Evolutionary conservation across 2,888 invertebrate genomes (phyloP).

Genomic region (Drosophila seclusa): DNA sequence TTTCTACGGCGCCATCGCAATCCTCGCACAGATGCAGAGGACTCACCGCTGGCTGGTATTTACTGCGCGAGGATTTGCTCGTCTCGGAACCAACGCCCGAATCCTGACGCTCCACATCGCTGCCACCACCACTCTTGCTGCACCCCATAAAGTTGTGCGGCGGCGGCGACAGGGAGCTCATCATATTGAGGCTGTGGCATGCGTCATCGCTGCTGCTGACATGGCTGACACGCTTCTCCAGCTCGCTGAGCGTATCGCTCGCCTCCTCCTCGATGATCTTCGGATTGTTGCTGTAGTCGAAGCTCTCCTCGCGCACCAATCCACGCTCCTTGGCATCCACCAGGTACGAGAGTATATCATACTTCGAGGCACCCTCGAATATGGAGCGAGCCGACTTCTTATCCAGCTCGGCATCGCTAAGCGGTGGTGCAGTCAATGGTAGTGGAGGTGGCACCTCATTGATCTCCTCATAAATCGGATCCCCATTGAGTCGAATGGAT

Average conservation of each 20-base stretch:
- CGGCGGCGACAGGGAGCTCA: conserved; percentile 85
- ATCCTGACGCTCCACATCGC: conserved; percentile 95
- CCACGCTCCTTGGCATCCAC: conserved; percentile 94
- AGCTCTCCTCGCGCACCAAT: conserved; percentile 89
- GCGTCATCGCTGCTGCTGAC: conserved; percentile 88
- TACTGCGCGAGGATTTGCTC: conserved; percentile 93
- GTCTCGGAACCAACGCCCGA: conserved; percentile 97
- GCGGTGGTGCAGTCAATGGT: conserved; percentile 91
- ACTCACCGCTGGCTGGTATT: conserved; percentile 86
- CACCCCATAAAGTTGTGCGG: conserved; percentile 71
- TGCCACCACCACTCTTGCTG: conserved; percentile 63
- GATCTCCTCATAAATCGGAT: conserved; percentile 93
- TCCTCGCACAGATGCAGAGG: conserved; percentile 92
- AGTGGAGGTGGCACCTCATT: conserved; percentile 91
- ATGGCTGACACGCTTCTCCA: conserved; percentile 87
- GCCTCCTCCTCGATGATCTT: conserved; percentile 87
- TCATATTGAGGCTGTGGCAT: conserved; percentile 86
- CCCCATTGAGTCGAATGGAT: conserved; percentile 87
- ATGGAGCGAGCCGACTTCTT: conserved; percentile 89
- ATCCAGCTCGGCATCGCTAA: conserved; percentile 89
- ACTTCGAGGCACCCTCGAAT: conserved; percentile 93
- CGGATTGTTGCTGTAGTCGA: conserved; percentile 87
- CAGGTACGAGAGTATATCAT: conserved; percentile 94
- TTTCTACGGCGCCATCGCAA: conserved; percentile 92
- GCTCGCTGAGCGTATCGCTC: conserved; percentile 87